phyloP scores from a whole-genome alignment of 2,888 invertebrate genomes.

The Agonopterix alstromeriana region DNA sequence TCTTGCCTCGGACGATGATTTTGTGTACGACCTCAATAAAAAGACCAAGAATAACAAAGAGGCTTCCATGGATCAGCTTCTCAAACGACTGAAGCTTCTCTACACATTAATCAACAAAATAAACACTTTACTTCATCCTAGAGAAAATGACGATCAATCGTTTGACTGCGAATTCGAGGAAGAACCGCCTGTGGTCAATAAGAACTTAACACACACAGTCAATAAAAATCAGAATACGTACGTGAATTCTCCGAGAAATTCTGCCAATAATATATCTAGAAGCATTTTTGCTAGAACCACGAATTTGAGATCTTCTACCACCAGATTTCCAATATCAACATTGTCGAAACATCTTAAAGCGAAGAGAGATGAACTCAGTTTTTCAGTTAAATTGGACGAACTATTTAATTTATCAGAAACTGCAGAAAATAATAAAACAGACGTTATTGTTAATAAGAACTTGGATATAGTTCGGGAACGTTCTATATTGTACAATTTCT shows the following conservation, averaged over 20 bases:
- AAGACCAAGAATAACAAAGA: conserved; percentile 25
- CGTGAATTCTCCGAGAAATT: conserved; percentile 33
- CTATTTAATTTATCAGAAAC: conserved; percentile 37
- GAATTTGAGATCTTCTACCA: conserved; percentile 40
- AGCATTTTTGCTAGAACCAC: conserved; percentile 50
- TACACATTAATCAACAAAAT: conserved; percentile 55
- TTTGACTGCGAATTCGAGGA: conserved; percentile 35
- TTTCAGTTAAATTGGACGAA: conserved; percentile 52
- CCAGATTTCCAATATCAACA: conserved; percentile 40
- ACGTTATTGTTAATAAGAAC: conserved; percentile 18
- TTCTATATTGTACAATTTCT: conserved; percentile 48
- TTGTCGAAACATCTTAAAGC: conserved; percentile 45
- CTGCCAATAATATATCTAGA: conserved; percentile 31
- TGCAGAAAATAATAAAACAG: conserved; percentile 13
- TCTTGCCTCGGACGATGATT: conserved; percentile 32
- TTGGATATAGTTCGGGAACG: conserved; percentile 27
- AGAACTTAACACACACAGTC: conserved; percentile 46
- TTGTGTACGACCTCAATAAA: conserved; percentile 30
- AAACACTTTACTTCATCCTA: conserved; percentile 42
- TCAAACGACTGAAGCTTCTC: conserved; percentile 54
- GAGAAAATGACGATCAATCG: conserved; percentile 47
- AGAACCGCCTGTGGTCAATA: conserved; percentile 5
- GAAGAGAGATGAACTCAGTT: conserved; percentile 50
- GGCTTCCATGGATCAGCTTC: conserved; percentile 38
- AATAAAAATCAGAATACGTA: conserved; percentile 38